phyloP scores from a whole-genome alignment of 2,888 invertebrate species.

The Eupithecia inturbata region DNA sequence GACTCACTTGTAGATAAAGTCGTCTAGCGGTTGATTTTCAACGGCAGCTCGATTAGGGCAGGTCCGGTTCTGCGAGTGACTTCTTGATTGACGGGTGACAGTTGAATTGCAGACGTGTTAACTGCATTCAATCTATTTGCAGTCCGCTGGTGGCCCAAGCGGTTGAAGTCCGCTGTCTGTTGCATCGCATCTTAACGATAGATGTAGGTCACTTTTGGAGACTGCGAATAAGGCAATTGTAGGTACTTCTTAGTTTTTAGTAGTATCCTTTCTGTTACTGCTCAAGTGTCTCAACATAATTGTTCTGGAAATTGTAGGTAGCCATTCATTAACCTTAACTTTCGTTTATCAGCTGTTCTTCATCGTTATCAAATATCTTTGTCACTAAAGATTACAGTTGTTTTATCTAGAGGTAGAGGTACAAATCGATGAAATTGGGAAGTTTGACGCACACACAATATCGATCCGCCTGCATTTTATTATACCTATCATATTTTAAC shows the following conservation, averaged over 20 bases:
- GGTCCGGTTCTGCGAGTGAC: slow-evolving; percentile 27
- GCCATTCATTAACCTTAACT: neutral
- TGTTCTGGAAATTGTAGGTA: slow-evolving; percentile 4
- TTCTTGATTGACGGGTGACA: slow-evolving; percentile 31
- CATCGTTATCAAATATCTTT: neutral
- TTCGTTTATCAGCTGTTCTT: neutral
- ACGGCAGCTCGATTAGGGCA: slow-evolving; percentile 20
- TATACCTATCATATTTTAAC: slow-evolving; percentile 31
- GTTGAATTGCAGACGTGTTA: slow-evolving; percentile 27
- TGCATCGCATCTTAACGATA: slow-evolving; percentile 11
- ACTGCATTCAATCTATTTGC: slow-evolving; percentile 27
- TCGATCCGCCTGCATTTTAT: slow-evolving; percentile 20
- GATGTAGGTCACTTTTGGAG: slow-evolving; percentile 8
- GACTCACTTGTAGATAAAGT: slow-evolving; percentile 1
- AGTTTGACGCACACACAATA: slow-evolving; percentile 7
- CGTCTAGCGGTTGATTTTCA: slow-evolving; percentile 3
- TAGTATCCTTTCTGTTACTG: neutral
- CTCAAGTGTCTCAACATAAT: neutral
- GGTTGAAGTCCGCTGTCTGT: slow-evolving; percentile 11
- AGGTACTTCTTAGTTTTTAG: neutral
- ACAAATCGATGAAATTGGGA: slow-evolving; percentile 8
- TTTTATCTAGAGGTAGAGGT: neutral
- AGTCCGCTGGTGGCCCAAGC: slow-evolving; percentile 18
- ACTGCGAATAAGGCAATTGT: neutral
- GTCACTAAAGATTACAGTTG: neutral